These are phyloP conservation scores for Stegana nigrithorax DNA, from an alignment of 2,888 invertebrate species.

Conservation along the genomic window DNA sequence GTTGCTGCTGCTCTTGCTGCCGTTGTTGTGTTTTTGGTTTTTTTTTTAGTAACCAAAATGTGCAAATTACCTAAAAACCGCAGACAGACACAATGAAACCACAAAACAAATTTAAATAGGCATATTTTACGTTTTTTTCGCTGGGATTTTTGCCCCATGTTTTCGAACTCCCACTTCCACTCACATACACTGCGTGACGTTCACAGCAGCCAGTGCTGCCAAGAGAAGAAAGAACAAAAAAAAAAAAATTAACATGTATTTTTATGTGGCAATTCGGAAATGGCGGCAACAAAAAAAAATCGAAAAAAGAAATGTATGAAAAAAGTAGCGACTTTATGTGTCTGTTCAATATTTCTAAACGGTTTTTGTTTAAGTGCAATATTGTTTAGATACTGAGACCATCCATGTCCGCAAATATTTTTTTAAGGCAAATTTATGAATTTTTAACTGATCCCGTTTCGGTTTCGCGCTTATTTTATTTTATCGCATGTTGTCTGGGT, in stretches of 20 bases:
- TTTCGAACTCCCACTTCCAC: too few relatives aligned
- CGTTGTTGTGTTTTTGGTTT: neutral
- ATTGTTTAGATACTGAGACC: constrained; percentile 61
- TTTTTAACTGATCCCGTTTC: constrained; percentile 35
- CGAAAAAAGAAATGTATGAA: neutral
- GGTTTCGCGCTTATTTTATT: too few relatives aligned
- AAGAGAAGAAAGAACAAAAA: neutral
- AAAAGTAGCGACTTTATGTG: neutral
- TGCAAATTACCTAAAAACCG: constrained; percentile 62
- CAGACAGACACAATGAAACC: constrained; percentile 63
- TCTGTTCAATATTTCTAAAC: neutral
- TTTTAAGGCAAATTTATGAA: neutral
- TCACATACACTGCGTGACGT: too few relatives aligned
- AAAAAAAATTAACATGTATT: neutral
- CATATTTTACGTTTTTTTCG: constrained; percentile 45
- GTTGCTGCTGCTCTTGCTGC: neutral
- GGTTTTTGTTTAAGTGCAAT: constrained; percentile 53
- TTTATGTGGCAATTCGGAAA: neutral
- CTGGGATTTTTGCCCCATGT: too few relatives aligned
- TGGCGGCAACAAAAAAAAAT: too few relatives aligned
- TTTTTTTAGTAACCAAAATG: constrained; percentile 41
- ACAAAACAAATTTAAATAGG: constrained; percentile 62
- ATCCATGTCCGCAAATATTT: constrained; percentile 31
- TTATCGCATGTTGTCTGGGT: too few relatives aligned
- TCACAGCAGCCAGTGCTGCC: too few relatives aligned